These are phyloP conservation scores for Chrysolina oricalcia DNA, from an alignment of 2,888 invertebrate species.

Conservation along the genomic window DNA sequence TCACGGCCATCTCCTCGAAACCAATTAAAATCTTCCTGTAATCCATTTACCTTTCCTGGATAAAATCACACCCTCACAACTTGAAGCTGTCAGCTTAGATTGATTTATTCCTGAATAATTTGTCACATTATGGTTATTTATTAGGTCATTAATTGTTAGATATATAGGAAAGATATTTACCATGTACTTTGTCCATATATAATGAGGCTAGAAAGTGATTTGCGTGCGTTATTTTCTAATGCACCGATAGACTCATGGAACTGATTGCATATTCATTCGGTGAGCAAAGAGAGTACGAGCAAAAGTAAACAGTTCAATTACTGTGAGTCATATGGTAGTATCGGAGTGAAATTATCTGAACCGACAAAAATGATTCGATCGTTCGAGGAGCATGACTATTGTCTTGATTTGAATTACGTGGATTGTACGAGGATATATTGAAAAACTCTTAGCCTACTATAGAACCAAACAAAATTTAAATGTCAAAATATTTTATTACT, in stretches of 20 bases:
- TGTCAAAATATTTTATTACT: too few species aligned
- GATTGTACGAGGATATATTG: too few species aligned
- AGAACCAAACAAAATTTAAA: too few species aligned
- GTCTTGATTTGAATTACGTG: too few species aligned
- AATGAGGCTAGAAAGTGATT: constrained; percentile 53
- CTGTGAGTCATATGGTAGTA: constrained; percentile 9
- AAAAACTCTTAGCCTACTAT: too few species aligned
- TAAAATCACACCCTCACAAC: constrained; percentile 44
- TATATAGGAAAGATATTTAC: constrained; percentile 56
- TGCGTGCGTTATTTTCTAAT: constrained; percentile 25
- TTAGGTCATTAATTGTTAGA: constrained; percentile 59
- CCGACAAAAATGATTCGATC: too few species aligned
- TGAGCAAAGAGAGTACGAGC: background rate
- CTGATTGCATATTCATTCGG: constrained; percentile 15
- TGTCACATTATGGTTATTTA: constrained; percentile 61
- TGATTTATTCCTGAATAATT: constrained; percentile 60
- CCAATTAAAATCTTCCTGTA: constrained; percentile 17
- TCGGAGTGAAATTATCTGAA: background rate
- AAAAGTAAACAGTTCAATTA: constrained; percentile 18
- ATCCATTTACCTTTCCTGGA: constrained; percentile 19
- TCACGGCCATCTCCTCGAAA: background rate
- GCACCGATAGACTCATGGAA: constrained; percentile 19
- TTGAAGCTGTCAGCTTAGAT: constrained; percentile 39
- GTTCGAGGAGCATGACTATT: too few species aligned
- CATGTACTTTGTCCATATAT: constrained; percentile 57